These are phyloP conservation scores for Tinea trinotella DNA, from an alignment of 2,888 invertebrate species.

Conservation along the genomic window DNA sequence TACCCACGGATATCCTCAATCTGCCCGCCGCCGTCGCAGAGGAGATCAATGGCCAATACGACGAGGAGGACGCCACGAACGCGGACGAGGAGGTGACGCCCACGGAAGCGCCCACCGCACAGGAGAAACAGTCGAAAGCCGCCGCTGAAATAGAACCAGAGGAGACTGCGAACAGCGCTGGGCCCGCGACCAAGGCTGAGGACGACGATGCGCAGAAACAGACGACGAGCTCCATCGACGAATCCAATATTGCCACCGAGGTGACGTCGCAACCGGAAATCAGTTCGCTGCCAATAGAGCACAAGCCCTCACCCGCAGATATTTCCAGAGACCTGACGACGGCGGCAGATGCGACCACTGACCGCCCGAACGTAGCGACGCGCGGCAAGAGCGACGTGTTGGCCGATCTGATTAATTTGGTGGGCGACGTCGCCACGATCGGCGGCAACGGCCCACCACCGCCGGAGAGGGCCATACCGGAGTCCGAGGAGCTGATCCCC, in stretches of 20 bases:
- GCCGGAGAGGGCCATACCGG: constrained; percentile 37
- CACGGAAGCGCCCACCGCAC: constrained; percentile 26
- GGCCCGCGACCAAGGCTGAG: constrained; percentile 17
- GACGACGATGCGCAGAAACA: neutral
- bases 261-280: constrained; percentile 55
- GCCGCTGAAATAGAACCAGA: neutral
- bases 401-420: constrained; percentile 54
- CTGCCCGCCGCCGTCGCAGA: constrained; percentile 40
- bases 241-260: constrained; percentile 47
- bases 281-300: constrained; percentile 56
- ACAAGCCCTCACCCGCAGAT: no score
- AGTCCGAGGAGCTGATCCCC: constrained; percentile 59
- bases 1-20: constrained; percentile 49
- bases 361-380: neutral
- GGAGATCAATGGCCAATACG: constrained; percentile 36
- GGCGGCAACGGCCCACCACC: constrained; percentile 16
- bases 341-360: neutral
- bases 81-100: neutral
- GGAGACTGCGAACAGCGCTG: constrained; percentile 14
- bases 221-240: constrained; percentile 34
- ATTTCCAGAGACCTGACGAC: neutral
- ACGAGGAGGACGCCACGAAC: constrained; percentile 25
- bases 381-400: constrained; percentile 38
- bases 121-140: constrained; percentile 20
- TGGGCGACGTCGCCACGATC: constrained; percentile 46